Conservation (phyloP, 2,888 invertebrate species). For the Octodonta nipae region DNA sequence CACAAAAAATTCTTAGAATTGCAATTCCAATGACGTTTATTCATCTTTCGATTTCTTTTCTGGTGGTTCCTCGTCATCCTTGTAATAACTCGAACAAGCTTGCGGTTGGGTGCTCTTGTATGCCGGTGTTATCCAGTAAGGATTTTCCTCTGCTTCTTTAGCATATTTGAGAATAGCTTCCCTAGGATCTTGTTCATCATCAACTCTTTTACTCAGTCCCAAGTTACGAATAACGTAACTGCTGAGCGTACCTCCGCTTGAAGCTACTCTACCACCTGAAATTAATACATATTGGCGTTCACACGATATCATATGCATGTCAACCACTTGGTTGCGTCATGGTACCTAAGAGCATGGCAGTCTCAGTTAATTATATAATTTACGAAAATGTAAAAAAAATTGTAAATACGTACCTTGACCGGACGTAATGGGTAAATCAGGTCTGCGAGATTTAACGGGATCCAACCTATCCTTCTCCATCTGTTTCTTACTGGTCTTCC, state of each 20-base stretch:
- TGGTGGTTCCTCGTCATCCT: conserved; percentile 31
- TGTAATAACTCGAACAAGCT: conserved; percentile 41
- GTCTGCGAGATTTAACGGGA: conserved; percentile 68
- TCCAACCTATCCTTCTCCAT: conserved; percentile 84
- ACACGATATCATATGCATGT: conserved; percentile 6
- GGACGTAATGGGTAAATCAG: conserved; percentile 77
- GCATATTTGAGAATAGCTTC: conserved; percentile 90
- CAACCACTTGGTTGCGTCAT: no score
- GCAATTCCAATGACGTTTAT: not conserved
- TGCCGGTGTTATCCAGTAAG: conserved; percentile 91
- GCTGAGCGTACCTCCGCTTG: conserved; percentile 88
- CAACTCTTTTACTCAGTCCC: conserved; percentile 79
- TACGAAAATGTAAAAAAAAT: no score
- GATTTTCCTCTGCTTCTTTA: conserved; percentile 89
- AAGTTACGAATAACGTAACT: conserved; percentile 85
- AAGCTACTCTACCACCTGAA: conserved; percentile 87
- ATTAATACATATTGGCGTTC: no score
- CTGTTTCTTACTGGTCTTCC: conserved; percentile 76
- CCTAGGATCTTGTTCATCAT: conserved; percentile 86
- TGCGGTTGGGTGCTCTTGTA: conserved; percentile 81
- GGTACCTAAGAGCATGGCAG: no score
- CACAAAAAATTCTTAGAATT: not conserved
- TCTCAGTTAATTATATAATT: no score
- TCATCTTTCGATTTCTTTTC: conserved; percentile 26
- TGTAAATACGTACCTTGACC: no score